These are phyloP conservation scores for Zaprionus capensis DNA, from an alignment of 1,140 invertebrate species.

Conservation along the genomic window DNA sequence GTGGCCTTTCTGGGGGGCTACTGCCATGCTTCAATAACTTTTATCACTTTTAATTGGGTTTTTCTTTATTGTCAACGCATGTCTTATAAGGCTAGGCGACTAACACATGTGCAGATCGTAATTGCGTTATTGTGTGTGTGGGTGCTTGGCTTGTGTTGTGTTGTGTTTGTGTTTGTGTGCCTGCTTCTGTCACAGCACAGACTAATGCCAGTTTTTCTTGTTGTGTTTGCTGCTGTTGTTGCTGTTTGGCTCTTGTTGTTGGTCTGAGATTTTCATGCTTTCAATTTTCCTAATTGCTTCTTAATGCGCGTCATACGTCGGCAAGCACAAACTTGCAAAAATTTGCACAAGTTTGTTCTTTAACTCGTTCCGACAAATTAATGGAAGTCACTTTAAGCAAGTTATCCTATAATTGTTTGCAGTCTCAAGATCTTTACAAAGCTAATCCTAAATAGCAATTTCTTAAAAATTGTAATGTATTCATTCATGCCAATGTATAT, in stretches of 20 bases:
- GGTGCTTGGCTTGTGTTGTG: slow-evolving; percentile 18
- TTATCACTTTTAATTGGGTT: slow-evolving; percentile 83
- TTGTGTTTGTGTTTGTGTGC: slow-evolving; percentile 36
- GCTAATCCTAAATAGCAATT: background rate
- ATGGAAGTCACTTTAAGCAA: slow-evolving; percentile 24
- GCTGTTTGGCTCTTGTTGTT: slow-evolving; percentile 23
- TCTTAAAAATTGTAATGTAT: background rate
- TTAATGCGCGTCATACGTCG: slow-evolving; percentile 56
- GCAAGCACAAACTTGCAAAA: slow-evolving; percentile 38
- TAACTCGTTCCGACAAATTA: slow-evolving; percentile 33
- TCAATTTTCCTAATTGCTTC: slow-evolving; percentile 76
- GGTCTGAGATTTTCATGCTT: slow-evolving; percentile 49
- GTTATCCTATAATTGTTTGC: background rate
- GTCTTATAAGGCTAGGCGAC: slow-evolving; percentile 58
- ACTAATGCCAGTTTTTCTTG: slow-evolving; percentile 56
- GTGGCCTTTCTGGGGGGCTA: background rate
- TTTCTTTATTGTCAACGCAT: slow-evolving; percentile 80
- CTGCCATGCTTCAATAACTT: slow-evolving; percentile 74
- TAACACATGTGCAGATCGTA: slow-evolving; percentile 77
- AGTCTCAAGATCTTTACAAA: background rate
- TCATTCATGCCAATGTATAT: too few relatives aligned
- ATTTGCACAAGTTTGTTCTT: slow-evolving; percentile 39
- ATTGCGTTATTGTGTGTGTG: slow-evolving; percentile 68
- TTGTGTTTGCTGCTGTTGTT: slow-evolving; percentile 26
- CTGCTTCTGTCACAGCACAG: slow-evolving; percentile 57